These are phyloP conservation scores for Sarcophaga rosellei DNA, from an alignment of 2,888 invertebrate species.

Conservation along the genomic window DNA sequence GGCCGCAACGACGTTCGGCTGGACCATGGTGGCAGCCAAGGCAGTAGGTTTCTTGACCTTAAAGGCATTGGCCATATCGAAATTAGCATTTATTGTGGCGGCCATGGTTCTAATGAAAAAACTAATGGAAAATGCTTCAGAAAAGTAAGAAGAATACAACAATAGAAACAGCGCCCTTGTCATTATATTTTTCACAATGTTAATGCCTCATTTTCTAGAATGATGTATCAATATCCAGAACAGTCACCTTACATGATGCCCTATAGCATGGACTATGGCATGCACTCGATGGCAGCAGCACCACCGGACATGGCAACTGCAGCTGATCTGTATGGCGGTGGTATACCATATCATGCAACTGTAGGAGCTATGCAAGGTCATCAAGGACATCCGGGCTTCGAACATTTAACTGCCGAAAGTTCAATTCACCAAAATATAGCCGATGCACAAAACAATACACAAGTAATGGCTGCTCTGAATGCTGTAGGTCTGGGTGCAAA, in stretches of 20 bases:
- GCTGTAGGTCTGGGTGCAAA: slow-evolving; percentile 77
- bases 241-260: slow-evolving; percentile 81
- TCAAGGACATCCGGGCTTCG: slow-evolving; percentile 75
- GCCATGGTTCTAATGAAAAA: slow-evolving; percentile 84
- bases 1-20: slow-evolving; percentile 86
- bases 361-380: slow-evolving; percentile 59
- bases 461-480: slow-evolving; percentile 77
- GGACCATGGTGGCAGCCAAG: slow-evolving; percentile 84
- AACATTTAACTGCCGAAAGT: slow-evolving; percentile 77
- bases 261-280: slow-evolving; percentile 80
- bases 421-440: slow-evolving; percentile 77
- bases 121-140: slow-evolving; percentile 84
- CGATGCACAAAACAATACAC: slow-evolving; percentile 78
- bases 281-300: slow-evolving; percentile 73
- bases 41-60: slow-evolving; percentile 85
- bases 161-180: background rate
- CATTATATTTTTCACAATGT: background rate
- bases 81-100: slow-evolving; percentile 86
- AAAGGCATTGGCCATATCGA: slow-evolving; percentile 87
- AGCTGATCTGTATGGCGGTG: slow-evolving; percentile 78
- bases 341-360: slow-evolving; percentile 76
- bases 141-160: slow-evolving; percentile 76
- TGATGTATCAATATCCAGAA: slow-evolving; percentile 80
- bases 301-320: slow-evolving; percentile 75
- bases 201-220: slow-evolving; percentile 70